Evolutionary conservation across 2,888 invertebrate species (phyloP).

Genomic region (Ligdia adustata): DNA sequence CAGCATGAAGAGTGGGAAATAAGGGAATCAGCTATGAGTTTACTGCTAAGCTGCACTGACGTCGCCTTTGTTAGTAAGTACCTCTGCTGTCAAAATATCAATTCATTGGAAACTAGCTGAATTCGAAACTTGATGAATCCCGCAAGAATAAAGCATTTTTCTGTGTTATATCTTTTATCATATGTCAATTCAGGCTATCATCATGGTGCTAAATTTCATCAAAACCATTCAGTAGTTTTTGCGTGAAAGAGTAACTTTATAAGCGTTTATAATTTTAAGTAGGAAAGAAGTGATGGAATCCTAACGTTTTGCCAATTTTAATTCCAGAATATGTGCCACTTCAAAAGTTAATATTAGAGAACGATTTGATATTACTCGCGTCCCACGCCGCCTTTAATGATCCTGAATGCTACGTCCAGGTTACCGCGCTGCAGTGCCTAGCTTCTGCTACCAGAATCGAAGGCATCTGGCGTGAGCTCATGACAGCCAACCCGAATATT

Average conservation of each 20-base stretch:
- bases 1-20: constrained; percentile 89
- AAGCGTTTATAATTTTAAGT: too few species aligned
- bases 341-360: constrained; percentile 41
- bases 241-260: too few species aligned
- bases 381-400: constrained; percentile 41
- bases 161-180: too few species aligned
- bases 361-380: constrained; percentile 41
- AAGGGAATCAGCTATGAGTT: constrained; percentile 87
- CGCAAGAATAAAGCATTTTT: too few species aligned
- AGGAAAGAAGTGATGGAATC: too few species aligned
- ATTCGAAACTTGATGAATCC: too few species aligned
- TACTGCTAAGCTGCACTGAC: constrained; percentile 85
- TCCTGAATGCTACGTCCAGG: constrained; percentile 42
- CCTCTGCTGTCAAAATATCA: too few species aligned
- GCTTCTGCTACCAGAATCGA: constrained; percentile 46
- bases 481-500: constrained; percentile 33
- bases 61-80: constrained; percentile 87
- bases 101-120: too few species aligned
- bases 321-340: constrained; percentile 48
- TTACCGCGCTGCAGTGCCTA: constrained; percentile 45
- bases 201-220: too few species aligned
- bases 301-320: too few species aligned
- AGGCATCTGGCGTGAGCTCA: constrained; percentile 44
- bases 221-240: too few species aligned
- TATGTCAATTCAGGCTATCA: too few species aligned